Evolutionary conservation across 2,888 invertebrate genomes (phyloP), one percentile per base, ranked within the genome.

Genomic region (Xestia c-nigrum): DNA sequence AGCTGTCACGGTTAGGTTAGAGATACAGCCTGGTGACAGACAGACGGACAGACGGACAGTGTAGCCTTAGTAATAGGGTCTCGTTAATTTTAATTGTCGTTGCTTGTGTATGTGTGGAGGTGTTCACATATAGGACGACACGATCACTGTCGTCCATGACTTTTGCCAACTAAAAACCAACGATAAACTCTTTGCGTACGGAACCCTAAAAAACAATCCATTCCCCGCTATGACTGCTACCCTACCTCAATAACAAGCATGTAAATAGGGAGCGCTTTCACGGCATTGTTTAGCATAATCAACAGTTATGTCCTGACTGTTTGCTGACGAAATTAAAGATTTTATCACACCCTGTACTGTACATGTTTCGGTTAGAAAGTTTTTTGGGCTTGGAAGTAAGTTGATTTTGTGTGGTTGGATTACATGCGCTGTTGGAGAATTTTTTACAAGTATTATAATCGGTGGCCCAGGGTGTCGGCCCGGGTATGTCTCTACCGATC

Each of bases 311-410:
- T 81, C 73, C 83, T 78, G 82, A 80, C 86, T 90, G 89, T 90
- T 90, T 88, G 85, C 88, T 79, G 88, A 78, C 85, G 87, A 85
- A 91, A 90, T 91, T 90, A 90, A 91, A 91, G 91, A 91, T 91
- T 85, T 89, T 91, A 92, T 92, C 91, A 74, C 68, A 70, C 24
- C 65, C 75, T 71, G 75, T 81, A 72, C 77, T 74, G 71, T 50
- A 40, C 59, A 50, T 55, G 57, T 40, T 63, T 31, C 6, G 47
- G 57, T 71, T 71, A 14, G 9, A 63, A 65, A 63, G 21, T 67
- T 81, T 75, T 84, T 76, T 61, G 52, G 12, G 19, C 19, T 9
- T 40, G 9, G 43, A 31, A 3, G 31, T 21, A 14, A 46, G 63
- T 61, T 50, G 38, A 43, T 52, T 70, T 67, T 68, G 46, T 46